Evolutionary conservation across 1,140 invertebrate genomes (phyloP).

Genomic region (Drosophila nasuta): DNA sequence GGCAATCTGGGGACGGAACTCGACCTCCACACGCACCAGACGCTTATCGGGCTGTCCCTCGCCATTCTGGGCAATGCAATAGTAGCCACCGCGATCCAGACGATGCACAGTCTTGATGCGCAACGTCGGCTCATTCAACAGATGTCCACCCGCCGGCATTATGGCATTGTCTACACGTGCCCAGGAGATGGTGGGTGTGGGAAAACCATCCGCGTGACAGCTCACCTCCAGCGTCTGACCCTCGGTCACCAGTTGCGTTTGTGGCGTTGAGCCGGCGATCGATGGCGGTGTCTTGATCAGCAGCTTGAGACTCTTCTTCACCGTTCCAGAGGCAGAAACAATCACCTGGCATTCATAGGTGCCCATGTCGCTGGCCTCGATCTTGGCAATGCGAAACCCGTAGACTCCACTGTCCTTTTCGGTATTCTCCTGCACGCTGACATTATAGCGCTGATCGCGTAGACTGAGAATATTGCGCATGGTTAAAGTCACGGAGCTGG

Average conservation of each 20-base stretch:
- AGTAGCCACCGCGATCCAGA: conserved; percentile 93
- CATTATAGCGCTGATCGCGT: conserved; percentile 90
- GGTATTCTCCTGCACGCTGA: conserved; percentile 86
- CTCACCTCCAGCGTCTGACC: conserved; percentile 89
- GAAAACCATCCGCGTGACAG: conserved; percentile 91
- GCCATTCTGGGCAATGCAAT: conserved; percentile 94
- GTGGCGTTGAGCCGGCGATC: conserved; percentile 90
- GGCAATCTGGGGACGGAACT: conserved; percentile 91
- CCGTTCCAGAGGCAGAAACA: conserved; percentile 88
- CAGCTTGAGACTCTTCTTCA: conserved; percentile 90
- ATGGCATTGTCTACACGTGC: conserved; percentile 92
- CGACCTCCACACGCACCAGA: conserved; percentile 92
- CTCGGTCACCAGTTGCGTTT: conserved; percentile 90
- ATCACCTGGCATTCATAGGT: conserved; percentile 92
- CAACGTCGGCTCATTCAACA: conserved; percentile 90
- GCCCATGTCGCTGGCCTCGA: conserved; percentile 93
- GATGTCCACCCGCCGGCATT: conserved; percentile 91
- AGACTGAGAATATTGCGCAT: conserved; percentile 89
- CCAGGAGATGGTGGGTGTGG: conserved; percentile 91
- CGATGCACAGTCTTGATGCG: conserved; percentile 89
- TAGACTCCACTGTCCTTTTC: conserved; percentile 88
- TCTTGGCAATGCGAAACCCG: conserved; percentile 89
- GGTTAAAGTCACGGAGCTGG: conserved; percentile 86
- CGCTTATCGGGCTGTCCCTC: conserved; percentile 90
- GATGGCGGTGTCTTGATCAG: conserved; percentile 91